Conservation (phyloP, 2,888 invertebrate species). For the Sesia apiformis region DNA sequence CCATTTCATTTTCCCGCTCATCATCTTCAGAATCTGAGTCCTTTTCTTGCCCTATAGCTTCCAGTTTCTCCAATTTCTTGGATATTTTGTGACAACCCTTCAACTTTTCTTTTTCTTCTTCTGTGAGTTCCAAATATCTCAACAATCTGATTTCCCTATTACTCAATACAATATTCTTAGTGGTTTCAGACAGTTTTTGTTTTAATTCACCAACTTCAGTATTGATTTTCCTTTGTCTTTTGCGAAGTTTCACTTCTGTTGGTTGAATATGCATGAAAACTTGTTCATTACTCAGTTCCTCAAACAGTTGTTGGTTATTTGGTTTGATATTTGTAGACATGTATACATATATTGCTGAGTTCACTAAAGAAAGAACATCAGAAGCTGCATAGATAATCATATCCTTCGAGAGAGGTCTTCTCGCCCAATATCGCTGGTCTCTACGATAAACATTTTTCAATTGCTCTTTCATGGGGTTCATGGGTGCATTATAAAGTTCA, state of each 20-base stretch:
- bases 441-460: slow-evolving; percentile 88
- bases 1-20: slow-evolving; percentile 83
- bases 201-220: slow-evolving; percentile 92
- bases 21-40: slow-evolving; percentile 85
- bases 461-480: slow-evolving; percentile 94
- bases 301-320: slow-evolving; percentile 82
- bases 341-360: slow-evolving; percentile 86
- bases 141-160: slow-evolving; percentile 92
- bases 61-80: slow-evolving; percentile 91
- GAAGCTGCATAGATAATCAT: slow-evolving; percentile 94
- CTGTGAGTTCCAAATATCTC: slow-evolving; percentile 91
- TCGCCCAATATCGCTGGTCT: slow-evolving; percentile 92
- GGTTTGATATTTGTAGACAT: slow-evolving; percentile 79
- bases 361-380: slow-evolving; percentile 90
- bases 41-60: slow-evolving; percentile 84
- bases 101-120: slow-evolving; percentile 93
- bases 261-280: slow-evolving; percentile 89
- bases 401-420: slow-evolving; percentile 89
- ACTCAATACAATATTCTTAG: slow-evolving; percentile 91
- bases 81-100: slow-evolving; percentile 94
- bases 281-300: slow-evolving; percentile 92
- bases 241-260: slow-evolving; percentile 88
- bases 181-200: slow-evolving; percentile 84
- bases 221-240: slow-evolving; percentile 92
- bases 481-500: slow-evolving; percentile 89